Conservation (phyloP, 2,888 invertebrate species). For the Eueremaeus valkanovi region DNA sequence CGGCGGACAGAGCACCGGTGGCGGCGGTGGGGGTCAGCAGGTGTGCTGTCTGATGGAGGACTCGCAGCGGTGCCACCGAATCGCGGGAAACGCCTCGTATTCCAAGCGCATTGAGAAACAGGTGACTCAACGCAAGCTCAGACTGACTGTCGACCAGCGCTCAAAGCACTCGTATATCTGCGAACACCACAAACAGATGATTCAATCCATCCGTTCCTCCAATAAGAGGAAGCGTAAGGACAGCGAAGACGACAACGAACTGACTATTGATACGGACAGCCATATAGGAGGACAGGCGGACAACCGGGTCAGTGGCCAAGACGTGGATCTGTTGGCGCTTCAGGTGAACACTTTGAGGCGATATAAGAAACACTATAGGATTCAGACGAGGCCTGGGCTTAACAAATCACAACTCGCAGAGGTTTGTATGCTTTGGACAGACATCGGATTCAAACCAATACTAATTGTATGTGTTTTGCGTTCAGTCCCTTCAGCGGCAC, state of each 20-base stretch:
- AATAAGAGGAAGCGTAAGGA: slow-evolving; percentile 75
- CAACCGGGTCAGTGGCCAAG: not conserved
- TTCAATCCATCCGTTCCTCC: slow-evolving; percentile 81
- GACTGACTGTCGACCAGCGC: slow-evolving; percentile 36
- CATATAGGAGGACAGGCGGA: not conserved
- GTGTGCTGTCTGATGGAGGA: slow-evolving; percentile 83
- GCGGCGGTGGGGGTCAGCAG: slow-evolving; percentile 46
- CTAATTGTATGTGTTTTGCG: slow-evolving; percentile 50
- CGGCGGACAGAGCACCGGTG: too few species aligned
- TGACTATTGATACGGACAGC: slow-evolving; percentile 82
- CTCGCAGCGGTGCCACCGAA: slow-evolving; percentile 75
- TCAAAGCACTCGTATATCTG: slow-evolving; percentile 94
- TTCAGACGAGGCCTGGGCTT: slow-evolving; percentile 80
- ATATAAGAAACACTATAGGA: slow-evolving; percentile 90
- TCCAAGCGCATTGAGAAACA: slow-evolving; percentile 95
- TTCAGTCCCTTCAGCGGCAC: slow-evolving; percentile 83
- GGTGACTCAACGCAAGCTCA: slow-evolving; percentile 57
- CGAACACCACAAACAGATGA: slow-evolving; percentile 80
- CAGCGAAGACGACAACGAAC: slow-evolving; percentile 73
- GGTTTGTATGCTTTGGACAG: slow-evolving; percentile 60
- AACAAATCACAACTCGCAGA: slow-evolving; percentile 94
- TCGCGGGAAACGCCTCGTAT: slow-evolving; percentile 91
- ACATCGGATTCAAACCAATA: not conserved
- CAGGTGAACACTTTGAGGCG: slow-evolving; percentile 87
- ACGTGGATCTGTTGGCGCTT: slow-evolving; percentile 78